Conservation (phyloP, 2,113 vertebrate genomes). For the Charadrius vociferus region DNA sequence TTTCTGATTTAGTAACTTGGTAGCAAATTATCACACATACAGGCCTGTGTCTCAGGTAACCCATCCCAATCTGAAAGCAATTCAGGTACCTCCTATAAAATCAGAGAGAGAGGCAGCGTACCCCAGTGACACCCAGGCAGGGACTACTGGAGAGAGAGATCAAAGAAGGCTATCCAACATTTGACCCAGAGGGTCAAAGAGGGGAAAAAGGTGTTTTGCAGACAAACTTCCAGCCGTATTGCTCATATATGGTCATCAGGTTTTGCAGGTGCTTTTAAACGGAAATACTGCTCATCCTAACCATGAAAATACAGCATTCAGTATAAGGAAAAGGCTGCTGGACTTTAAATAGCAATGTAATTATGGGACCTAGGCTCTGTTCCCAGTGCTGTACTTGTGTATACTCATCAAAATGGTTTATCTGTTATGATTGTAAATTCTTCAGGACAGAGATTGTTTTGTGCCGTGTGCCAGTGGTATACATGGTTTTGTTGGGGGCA, state of each 20-base stretch:
- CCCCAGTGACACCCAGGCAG: neutral
- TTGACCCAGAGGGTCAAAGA: neutral
- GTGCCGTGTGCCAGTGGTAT: neutral
- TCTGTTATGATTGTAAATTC: neutral
- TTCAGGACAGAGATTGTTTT: neutral
- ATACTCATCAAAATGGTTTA: neutral
- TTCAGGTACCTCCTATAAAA: neutral
- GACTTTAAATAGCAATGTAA: neutral
- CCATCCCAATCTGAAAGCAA: neutral
- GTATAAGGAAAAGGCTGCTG: neutral
- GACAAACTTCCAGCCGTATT: neutral
- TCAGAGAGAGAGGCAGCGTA: neutral
- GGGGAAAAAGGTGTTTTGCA: neutral
- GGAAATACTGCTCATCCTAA: neutral
- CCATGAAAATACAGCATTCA: neutral
- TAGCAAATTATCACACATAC: neutral
- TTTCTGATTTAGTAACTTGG: neutral
- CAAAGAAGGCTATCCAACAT: neutral
- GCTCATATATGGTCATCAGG: neutral
- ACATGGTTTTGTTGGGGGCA: accelerated
- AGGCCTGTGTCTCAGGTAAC: neutral
- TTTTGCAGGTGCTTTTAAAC: neutral
- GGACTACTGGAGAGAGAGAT: neutral
- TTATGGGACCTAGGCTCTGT: neutral
- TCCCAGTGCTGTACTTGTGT: neutral